Percentiles rank a stretch among this genome's conserved stretches.
Evolutionary conservation across 2,113 vertebrate species (phyloP).

Genomic region (Protomyctophum bolini): DNA sequence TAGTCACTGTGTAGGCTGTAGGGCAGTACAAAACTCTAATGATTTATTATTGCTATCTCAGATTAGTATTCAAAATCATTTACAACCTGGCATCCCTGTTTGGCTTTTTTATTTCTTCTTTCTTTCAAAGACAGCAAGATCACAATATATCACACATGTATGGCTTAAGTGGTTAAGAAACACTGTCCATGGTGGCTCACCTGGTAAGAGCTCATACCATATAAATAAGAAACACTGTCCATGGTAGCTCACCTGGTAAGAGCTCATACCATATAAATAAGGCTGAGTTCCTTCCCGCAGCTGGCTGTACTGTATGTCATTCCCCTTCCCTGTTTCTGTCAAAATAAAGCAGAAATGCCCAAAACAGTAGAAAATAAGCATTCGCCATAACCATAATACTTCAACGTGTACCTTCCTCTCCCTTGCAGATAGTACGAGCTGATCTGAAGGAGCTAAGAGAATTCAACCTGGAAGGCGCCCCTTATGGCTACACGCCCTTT

Average conservation of each 20-base stretch:
- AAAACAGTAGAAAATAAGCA: no score
- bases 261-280: no score
- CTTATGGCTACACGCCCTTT: constrained; percentile 96
- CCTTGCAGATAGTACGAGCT: constrained; percentile 89
- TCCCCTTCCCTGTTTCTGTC: no score
- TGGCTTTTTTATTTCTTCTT: no score
- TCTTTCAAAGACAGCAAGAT: no score
- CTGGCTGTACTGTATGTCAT: no score
- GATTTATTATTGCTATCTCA: neutral
- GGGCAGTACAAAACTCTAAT: neutral
- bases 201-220: neutral
- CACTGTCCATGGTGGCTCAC: neutral
- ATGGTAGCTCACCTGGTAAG: neutral
- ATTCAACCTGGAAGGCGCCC: constrained; percentile 88
- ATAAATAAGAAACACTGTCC: neutral
- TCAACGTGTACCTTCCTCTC: neutral
- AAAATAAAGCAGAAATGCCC: no score
- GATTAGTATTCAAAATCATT: neutral
- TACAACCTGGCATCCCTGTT: constrained; percentile 2
- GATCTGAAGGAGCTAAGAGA: constrained; percentile 93
- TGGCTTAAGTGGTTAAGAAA: neutral
- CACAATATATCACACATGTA: no score
- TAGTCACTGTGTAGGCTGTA: neutral
- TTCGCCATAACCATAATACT: neutral
- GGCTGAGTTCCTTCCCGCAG: no score